A percentile compares a stretch with the other conserved stretches of the same genome.
Conservation (phyloP, 53 echinoderm and acorn worm genomes). For the Holothuria scabra region DNA sequence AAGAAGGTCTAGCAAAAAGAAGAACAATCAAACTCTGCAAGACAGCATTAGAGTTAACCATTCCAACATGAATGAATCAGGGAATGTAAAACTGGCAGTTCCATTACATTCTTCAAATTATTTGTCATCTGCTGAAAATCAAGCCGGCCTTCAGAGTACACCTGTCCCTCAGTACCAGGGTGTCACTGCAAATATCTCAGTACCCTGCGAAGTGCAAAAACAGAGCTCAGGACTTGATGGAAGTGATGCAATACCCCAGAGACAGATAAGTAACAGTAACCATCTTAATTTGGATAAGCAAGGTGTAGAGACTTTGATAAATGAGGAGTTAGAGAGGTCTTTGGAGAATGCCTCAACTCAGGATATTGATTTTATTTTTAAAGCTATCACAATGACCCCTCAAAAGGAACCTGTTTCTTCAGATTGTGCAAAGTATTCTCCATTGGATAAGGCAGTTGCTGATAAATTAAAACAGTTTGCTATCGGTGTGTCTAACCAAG, state of each 20-base stretch:
- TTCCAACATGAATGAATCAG: no score
- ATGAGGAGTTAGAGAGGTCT: constrained; percentile 19
- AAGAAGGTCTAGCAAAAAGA: no score
- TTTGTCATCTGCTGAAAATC: not conserved
- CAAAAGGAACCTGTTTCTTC: not conserved
- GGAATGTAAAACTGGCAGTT: not conserved
- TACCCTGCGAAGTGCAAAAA: not conserved
- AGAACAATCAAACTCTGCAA: no score
- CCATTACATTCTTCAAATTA: not conserved
- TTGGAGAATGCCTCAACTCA: constrained; percentile 29
- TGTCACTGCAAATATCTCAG: not conserved
- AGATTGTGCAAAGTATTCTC: constrained; percentile 10
- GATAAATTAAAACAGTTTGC: constrained; percentile 10
- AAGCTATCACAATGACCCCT: constrained; percentile 22
- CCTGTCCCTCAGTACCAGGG: not conserved
- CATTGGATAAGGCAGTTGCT: constrained; percentile 14
- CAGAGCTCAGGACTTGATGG: no score
- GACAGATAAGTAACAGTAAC: not conserved
- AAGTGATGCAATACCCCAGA: not conserved
- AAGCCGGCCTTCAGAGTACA: not conserved
- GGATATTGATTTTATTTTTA: constrained; percentile 27
- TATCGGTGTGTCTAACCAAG: not conserved
- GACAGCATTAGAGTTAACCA: no score
- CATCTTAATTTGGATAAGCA: constrained; percentile 28
- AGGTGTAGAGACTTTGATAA: constrained; percentile 7